Percentiles rank a stretch among this genome's conserved stretches.
Evolutionary conservation across 2,113 vertebrate species (phyloP).

Genomic region (Prinia subflava): DNA sequence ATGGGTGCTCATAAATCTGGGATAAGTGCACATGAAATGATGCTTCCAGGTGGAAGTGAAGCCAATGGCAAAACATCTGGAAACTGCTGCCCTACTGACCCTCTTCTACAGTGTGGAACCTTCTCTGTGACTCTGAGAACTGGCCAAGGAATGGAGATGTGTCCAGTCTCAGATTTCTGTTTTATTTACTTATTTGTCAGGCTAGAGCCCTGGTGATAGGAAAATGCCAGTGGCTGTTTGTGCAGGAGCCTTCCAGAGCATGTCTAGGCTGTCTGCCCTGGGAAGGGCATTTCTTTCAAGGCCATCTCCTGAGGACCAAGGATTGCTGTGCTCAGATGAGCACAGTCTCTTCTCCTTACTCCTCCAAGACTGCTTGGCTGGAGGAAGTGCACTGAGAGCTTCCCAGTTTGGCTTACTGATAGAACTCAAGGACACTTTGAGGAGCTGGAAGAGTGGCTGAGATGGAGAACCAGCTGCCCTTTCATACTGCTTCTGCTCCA

Average conservation of each 20-base stretch:
- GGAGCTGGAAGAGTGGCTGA: neutral
- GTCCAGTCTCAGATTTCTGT: neutral
- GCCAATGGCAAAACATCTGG: neutral
- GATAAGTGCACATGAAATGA: neutral
- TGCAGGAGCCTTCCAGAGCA: neutral
- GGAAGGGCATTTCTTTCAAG: neutral
- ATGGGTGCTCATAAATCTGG: rapidly evolving
- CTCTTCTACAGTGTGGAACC: neutral
- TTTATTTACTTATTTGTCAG: constrained; percentile 7
- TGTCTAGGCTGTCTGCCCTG: neutral
- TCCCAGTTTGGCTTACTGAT: neutral
- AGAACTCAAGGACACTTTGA: neutral
- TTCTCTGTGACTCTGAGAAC: neutral
- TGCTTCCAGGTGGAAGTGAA: neutral
- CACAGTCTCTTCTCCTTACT: neutral
- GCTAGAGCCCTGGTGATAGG: neutral
- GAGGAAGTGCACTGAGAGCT: neutral
- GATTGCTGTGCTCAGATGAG: neutral
- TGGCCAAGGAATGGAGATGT: neutral
- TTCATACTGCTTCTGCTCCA: neutral
- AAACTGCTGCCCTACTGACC: neutral
- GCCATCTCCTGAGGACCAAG: neutral
- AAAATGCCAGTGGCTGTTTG: neutral
- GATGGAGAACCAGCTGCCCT: neutral
- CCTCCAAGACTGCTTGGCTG: neutral